Conservation (phyloP, 2,888 invertebrate genomes). For the Troglohyphantes excavatus region DNA sequence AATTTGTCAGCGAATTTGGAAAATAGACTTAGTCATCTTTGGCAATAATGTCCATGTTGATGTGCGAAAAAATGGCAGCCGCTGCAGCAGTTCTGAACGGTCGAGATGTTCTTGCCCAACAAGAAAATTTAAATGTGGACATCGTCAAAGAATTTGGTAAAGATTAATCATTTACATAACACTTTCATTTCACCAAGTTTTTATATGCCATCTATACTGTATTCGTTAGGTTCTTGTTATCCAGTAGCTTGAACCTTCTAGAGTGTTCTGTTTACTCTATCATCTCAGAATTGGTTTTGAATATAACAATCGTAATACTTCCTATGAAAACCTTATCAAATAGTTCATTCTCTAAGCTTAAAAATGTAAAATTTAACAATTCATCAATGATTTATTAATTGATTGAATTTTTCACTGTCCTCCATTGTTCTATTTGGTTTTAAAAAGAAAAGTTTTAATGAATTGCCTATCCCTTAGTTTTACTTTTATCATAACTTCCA, state of each 20-base stretch:
- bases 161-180: background rate
- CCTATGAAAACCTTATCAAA: too few relatives aligned
- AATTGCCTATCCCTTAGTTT: too few relatives aligned
- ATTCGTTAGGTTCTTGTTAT: background rate
- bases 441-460: background rate
- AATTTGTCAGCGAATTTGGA: conserved; percentile 58
- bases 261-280: background rate
- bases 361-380: too few relatives aligned
- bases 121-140: conserved; percentile 43
- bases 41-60: conserved; percentile 42
- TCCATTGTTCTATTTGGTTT: too few relatives aligned
- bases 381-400: too few relatives aligned
- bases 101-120: conserved; percentile 52
- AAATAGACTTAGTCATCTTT: background rate
- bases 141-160: conserved; percentile 67
- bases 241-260: background rate
- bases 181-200: background rate
- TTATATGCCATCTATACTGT: background rate
- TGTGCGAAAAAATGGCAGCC: conserved; percentile 67
- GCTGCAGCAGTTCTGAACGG: conserved; percentile 64
- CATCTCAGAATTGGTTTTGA: too few relatives aligned
- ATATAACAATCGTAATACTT: too few relatives aligned
- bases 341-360: too few relatives aligned
- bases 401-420: too few relatives aligned
- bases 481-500: too few relatives aligned